phyloP scores from a whole-genome alignment of 2,888 invertebrate genomes.

The Pteria penguin region DNA sequence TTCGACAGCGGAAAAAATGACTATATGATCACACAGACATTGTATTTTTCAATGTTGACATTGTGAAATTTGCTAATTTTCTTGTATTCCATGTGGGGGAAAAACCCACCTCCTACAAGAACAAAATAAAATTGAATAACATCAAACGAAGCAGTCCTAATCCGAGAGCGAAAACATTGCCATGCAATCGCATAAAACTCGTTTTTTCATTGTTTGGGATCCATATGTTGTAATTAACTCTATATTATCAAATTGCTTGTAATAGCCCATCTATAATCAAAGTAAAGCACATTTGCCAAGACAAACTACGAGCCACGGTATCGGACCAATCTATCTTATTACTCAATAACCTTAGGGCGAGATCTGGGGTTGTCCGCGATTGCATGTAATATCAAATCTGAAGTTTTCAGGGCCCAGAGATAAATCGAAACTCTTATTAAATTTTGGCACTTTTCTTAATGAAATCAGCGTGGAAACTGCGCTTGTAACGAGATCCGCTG shows the following conservation, averaged over 20 bases:
- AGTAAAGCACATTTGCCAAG: neutral
- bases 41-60: too few species aligned
- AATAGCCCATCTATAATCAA: too few species aligned
- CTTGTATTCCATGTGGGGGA: too few species aligned
- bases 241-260: too few species aligned
- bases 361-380: neutral
- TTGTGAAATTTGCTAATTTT: too few species aligned
- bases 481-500: neutral
- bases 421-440: conserved; percentile 41
- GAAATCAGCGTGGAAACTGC: conserved; percentile 19
- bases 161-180: neutral
- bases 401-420: conserved; percentile 23
- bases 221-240: conserved; percentile 26
- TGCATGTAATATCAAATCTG: conserved; percentile 13
- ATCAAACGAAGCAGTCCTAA: too few species aligned
- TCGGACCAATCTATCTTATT: conserved; percentile 16
- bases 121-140: too few species aligned
- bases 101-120: too few species aligned
- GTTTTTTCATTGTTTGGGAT: neutral
- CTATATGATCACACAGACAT: too few species aligned
- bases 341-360: conserved; percentile 13
- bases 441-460: conserved; percentile 38
- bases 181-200: conserved; percentile 1
- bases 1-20: too few species aligned
- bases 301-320: neutral